Evolutionary conservation across 2,113 vertebrate genomes (phyloP), one percentile per base, ranked within the genome.

Genomic region (Pelodiscus sinensis): DNA sequence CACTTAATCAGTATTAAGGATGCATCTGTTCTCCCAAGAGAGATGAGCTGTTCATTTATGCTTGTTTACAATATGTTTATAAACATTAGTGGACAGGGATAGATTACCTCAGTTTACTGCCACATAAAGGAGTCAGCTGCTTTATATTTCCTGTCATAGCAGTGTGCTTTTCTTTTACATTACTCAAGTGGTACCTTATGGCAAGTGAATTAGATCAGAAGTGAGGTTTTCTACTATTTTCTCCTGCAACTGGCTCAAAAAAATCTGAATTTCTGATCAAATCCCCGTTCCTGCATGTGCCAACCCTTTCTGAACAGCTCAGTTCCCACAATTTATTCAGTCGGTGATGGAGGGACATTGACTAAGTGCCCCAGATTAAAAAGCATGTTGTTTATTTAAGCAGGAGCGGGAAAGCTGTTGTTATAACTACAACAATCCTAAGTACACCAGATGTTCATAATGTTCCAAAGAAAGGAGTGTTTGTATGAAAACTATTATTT

Each of bases 1-100:
- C 95, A 97, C 97, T 98, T 97, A 98, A 98, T 98, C 97, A 98
- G 96, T 95, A 97, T 97, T 98, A 98, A 97, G 96, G 96, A 97
- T 92, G 91, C 96, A 97, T 97, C 96, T 97, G 97, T 97, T 97
- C 65, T 96, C 97, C 96, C 95, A 68, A 78, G 97, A 98, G 97
- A 97, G 90, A 97, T 95, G 94, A 95, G 92, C 93, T 97, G 96
- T 90, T 97, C 96, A 93, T 96, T 97, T 97, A 89, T 92, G 95
- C 97, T 97, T 97, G 98, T 98, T 98, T 98, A 97, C 97, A 97
- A 97, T 97, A 96, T 97, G 97, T 96, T 97, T 97, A 97, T 96
- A 97, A 97, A 97, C 97, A 97, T 97, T 97, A 97, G 92, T 97
- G 96, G 97, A 97, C 97, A 96, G 94, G 91, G 96, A 97, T 94